Conservation (phyloP, 2,888 invertebrate species). For the Drosophila multiciliata region DNA sequence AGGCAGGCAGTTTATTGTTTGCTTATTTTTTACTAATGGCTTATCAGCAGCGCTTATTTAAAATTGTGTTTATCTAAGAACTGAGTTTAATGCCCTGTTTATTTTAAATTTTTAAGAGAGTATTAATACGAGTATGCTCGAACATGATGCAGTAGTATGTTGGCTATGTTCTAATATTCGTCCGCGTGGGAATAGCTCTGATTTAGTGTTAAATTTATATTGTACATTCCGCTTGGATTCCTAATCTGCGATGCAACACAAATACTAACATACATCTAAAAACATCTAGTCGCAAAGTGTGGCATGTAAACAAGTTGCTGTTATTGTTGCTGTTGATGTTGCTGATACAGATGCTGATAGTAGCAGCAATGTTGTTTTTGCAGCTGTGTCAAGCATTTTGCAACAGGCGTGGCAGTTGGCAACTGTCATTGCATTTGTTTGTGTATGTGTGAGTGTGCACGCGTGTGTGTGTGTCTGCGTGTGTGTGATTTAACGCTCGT, state of each 20-base stretch:
- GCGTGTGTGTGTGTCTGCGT: slow-evolving; percentile 28
- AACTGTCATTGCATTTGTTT: slow-evolving; percentile 9
- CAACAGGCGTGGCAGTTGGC: slow-evolving; percentile 32
- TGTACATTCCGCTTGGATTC: slow-evolving; percentile 66
- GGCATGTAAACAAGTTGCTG: slow-evolving; percentile 63
- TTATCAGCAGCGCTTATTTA: slow-evolving; percentile 38
- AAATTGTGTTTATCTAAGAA: slow-evolving; percentile 40
- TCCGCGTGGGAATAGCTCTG: not conserved
- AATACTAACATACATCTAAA: not conserved
- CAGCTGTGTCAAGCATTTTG: slow-evolving; percentile 15
- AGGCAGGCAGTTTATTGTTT: slow-evolving; percentile 18
- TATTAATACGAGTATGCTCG: not conserved
- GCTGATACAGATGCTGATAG: slow-evolving; percentile 25
- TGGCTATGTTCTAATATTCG: slow-evolving; percentile 6
- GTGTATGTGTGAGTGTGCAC: not conserved
- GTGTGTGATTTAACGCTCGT: slow-evolving; percentile 68
- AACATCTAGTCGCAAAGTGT: slow-evolving; percentile 39
- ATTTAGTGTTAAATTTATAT: slow-evolving; percentile 38
- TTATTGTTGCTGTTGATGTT: slow-evolving; percentile 23
- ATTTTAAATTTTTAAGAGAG: not conserved
- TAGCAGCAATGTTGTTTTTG: slow-evolving; percentile 29
- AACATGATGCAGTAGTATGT: not conserved
- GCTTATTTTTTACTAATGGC: slow-evolving; percentile 18
- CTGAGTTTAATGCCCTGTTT: slow-evolving; percentile 3
- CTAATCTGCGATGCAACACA: slow-evolving; percentile 56